phyloP scores from a whole-genome alignment of 1,140 invertebrate species.

The Drosophila kurseongensis region DNA sequence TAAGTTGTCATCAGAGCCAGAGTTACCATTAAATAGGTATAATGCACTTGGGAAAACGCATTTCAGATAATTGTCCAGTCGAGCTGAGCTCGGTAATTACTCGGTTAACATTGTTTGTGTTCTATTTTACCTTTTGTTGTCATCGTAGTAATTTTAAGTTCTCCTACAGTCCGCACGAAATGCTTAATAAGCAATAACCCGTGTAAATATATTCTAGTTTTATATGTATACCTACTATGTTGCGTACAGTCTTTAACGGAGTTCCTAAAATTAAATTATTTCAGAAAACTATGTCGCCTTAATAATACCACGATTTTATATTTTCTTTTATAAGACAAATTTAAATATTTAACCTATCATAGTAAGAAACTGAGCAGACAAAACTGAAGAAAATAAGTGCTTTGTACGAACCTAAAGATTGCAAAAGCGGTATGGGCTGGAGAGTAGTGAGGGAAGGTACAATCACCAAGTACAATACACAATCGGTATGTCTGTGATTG shows the following conservation, averaged over 20 bases:
- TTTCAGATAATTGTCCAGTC: constrained; percentile 69
- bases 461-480: constrained; percentile 49
- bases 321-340: not conserved
- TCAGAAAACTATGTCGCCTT: not conserved
- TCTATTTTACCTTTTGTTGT: constrained; percentile 44
- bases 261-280: not conserved
- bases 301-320: not conserved
- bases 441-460: constrained; percentile 3
- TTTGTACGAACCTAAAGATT: not conserved
- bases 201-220: not conserved
- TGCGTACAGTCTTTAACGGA: not conserved
- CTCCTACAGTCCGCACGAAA: not conserved
- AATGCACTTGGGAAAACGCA: constrained; percentile 66
- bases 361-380: not conserved
- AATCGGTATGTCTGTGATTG: constrained; percentile 39
- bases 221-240: not conserved
- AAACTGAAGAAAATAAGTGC: not conserved
- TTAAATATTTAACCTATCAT: not conserved
- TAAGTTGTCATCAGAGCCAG: constrained; percentile 73
- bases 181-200: not conserved
- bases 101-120: constrained; percentile 62
- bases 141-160: constrained; percentile 33
- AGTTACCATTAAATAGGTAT: constrained; percentile 70
- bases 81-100: constrained; percentile 51
- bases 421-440: not conserved